Base-by-base conservation (phyloP, 2,888 invertebrate species). In the Caenorhabditis sp. region DNA sequence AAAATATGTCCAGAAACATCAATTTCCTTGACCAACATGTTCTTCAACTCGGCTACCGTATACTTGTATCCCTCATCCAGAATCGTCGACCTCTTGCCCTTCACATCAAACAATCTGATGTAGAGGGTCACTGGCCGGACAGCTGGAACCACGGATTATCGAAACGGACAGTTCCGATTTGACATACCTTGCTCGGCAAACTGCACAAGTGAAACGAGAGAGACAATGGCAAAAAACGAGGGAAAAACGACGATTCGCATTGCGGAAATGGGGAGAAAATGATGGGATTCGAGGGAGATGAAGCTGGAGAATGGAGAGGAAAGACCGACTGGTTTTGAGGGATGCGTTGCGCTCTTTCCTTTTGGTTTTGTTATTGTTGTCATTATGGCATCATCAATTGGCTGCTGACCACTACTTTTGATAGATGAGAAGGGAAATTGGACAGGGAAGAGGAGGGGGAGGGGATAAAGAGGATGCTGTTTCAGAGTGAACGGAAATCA, bases 21-120 rank as follows among this genome's bases (percentile, higher is more conserved):
- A 35, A 78, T 78, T 24, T 82, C 82, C 53, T 60, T 62, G 20
- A 71, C 13, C 15, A 82, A 51, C 77, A 82, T 72, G 15, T 55
- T 47, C 47, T 82, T 82, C 20, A 82, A 22, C 35, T 82, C 82
- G 0, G 26, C 71, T 2, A 82, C 78, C 9, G 82, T 82, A 40
- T 82, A 82, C 67, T 76, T 82, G 61, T 67, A 82, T 32, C 82
- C 82, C 22, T 82, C 78, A 58, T 78, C 82, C 26, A 82, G 58
- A 22, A 50, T 64, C 2, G 82, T 82, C 1, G 71, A 78, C 44
- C 82, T 37, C 9, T 68, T 72, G n/a, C 74, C 74, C 56, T 77
- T 82, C 26, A 78, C 82, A 60, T 82, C 82, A 20, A 82, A 82
- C 26, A 82, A 32, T 9, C 51, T 32, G 32, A 81, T 81, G 44